Percentiles rank a stretch among this genome's conserved stretches.
Conservation (phyloP, 2,888 invertebrate species). For the Heliconius sara region DNA sequence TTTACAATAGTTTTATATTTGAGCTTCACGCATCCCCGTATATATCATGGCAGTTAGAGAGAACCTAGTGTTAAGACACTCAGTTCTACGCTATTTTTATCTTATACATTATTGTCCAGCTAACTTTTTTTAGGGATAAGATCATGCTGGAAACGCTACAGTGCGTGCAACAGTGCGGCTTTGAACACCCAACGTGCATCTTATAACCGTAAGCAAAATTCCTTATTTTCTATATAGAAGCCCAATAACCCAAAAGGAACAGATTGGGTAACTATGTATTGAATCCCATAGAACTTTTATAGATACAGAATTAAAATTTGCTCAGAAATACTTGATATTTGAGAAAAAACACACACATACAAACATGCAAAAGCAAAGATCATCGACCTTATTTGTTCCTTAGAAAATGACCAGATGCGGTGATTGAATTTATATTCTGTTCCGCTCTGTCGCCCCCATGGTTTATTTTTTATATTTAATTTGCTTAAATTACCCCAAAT, state of each 20-base stretch:
- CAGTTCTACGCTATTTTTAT: slow-evolving; percentile 16
- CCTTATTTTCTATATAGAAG: slow-evolving; percentile 4
- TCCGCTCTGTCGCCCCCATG: slow-evolving; percentile 37
- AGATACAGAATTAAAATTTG: neutral
- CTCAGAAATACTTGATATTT: neutral
- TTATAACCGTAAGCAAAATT: slow-evolving; percentile 52
- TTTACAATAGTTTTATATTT: slow-evolving; percentile 44
- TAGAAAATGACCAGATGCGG: slow-evolving; percentile 41
- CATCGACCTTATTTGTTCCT: slow-evolving; percentile 54
- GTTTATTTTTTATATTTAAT: slow-evolving; percentile 7
- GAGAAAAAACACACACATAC: slow-evolving; percentile 50
- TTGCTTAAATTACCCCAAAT: neutral
- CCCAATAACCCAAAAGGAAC: slow-evolving; percentile 22
- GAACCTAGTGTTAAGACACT: neutral
- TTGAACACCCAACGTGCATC: slow-evolving; percentile 57
- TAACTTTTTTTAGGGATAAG: slow-evolving; percentile 59
- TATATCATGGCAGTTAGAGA: neutral
- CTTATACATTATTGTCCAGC: slow-evolving; percentile 62
- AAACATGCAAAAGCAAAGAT: slow-evolving; percentile 52
- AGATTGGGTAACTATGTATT: slow-evolving; percentile 2
- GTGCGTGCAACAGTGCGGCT: slow-evolving; percentile 72
- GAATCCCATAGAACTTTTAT: neutral
- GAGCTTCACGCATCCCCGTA: neutral
- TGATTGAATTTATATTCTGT: slow-evolving; percentile 59
- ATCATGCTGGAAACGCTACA: slow-evolving; percentile 70